Percentiles rank a stretch among this genome's conserved stretches.
Conservation (phyloP, 2,888 invertebrate genomes). For the Dendrolimus pini region DNA sequence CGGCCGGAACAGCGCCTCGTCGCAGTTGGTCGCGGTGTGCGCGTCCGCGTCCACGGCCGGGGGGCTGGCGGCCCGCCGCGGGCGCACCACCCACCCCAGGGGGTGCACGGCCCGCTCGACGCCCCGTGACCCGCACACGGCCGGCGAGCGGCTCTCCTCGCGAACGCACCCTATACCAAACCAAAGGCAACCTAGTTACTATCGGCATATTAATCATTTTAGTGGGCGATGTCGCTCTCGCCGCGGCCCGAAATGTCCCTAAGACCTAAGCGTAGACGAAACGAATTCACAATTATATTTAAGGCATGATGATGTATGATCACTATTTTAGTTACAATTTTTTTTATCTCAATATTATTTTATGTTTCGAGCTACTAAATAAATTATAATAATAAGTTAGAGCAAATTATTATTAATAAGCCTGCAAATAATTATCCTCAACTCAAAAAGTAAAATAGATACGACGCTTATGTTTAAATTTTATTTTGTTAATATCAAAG, state of each 20-base stretch:
- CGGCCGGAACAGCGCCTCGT: slow-evolving; percentile 83
- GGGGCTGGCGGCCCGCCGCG: slow-evolving; percentile 39
- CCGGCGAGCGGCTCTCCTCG: slow-evolving; percentile 31
- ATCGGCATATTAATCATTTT: slow-evolving; percentile 10
- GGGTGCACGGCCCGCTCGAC: slow-evolving; percentile 86
- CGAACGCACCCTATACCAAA: slow-evolving; percentile 82
- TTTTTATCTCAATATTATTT: too few relatives aligned
- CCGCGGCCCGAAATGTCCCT: slow-evolving; percentile 23
- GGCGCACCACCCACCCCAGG: slow-evolving; percentile 82
- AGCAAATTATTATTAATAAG: too few relatives aligned
- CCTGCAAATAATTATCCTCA: too few relatives aligned
- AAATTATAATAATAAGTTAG: too few relatives aligned
- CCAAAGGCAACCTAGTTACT: slow-evolving; percentile 85
- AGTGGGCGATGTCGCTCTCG: slow-evolving; percentile 18
- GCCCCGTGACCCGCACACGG: slow-evolving; percentile 60
- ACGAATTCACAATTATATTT: too few relatives aligned
- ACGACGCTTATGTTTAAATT: not conserved
- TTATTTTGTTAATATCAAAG: not conserved
- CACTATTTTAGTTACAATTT: too few relatives aligned
- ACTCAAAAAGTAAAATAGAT: too few relatives aligned
- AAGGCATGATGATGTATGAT: too few relatives aligned
- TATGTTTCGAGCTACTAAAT: too few relatives aligned
- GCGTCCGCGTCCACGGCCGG: slow-evolving; percentile 58
- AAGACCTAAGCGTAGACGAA: too few relatives aligned
- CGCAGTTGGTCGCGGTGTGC: slow-evolving; percentile 71